These are phyloP conservation scores for Peromyscus polionotus DNA, from an alignment of 2,113 vertebrate species.

Conservation along the genomic window DNA sequence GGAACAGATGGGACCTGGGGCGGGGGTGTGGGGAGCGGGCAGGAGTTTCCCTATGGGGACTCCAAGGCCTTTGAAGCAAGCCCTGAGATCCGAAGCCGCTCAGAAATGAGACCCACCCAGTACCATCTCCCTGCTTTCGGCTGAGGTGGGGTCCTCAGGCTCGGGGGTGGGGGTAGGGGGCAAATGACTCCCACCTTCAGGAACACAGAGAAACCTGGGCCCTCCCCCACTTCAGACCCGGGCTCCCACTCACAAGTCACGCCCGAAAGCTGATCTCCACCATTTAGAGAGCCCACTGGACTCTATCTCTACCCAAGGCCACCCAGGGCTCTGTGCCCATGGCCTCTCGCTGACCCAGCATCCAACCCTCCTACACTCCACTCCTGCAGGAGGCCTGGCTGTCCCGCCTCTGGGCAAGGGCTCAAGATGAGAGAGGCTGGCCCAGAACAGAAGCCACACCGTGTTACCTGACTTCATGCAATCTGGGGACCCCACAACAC, in stretches of 20 bases:
- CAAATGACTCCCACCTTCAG: no score
- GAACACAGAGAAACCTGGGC: background rate
- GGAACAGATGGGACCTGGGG: slow-evolving; percentile 61
- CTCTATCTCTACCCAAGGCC: background rate
- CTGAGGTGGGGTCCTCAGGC: background rate
- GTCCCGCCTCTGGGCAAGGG: background rate
- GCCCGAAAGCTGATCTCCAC: background rate
- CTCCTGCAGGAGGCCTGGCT: background rate
- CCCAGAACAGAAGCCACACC: background rate
- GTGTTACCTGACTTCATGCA: background rate
- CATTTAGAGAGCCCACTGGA: background rate
- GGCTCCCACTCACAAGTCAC: background rate
- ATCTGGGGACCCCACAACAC: background rate
- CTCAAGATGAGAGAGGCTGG: background rate
- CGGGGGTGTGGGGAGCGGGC: background rate
- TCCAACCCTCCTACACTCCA: background rate
- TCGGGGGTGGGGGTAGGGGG: background rate
- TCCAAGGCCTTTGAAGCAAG: background rate
- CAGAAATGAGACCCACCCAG: background rate
- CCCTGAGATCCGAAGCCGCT: background rate
- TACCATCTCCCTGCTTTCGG: background rate
- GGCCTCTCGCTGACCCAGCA: background rate
- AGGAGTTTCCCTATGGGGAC: background rate
- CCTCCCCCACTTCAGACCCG: background rate
- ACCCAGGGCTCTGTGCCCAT: background rate